These are phyloP conservation scores for Hydroisotoma schaefferi DNA, from an alignment of 2,888 invertebrate genomes.

Conservation along the genomic window DNA sequence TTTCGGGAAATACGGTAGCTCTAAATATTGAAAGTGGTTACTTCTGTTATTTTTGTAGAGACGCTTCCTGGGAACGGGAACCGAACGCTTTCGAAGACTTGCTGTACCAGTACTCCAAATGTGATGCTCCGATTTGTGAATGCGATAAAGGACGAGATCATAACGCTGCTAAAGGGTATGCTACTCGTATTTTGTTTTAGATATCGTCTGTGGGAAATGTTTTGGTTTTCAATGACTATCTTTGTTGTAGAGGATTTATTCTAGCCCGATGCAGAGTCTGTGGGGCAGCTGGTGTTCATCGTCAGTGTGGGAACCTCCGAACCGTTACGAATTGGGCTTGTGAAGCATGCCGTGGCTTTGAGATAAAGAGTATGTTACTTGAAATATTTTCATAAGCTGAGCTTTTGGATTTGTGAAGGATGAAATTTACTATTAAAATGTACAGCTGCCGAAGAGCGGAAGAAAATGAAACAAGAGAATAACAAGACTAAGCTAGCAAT, in stretches of 20 bases:
- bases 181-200: slow-evolving; percentile 15
- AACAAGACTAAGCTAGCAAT: neutral
- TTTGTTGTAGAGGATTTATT: slow-evolving; percentile 55
- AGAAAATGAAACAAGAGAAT: neutral
- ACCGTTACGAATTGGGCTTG: slow-evolving; percentile 55
- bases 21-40: neutral
- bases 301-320: slow-evolving; percentile 54
- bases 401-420: too few relatives aligned
- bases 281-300: slow-evolving; percentile 59
- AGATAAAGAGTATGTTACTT: slow-evolving; percentile 15
- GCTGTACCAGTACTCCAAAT: slow-evolving; percentile 61
- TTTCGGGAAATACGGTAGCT: too few relatives aligned
- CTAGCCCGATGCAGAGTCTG: slow-evolving; percentile 58
- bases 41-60: slow-evolving; percentile 56
- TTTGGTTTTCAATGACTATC: neutral
- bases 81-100: slow-evolving; percentile 73
- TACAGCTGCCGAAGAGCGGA: neutral
- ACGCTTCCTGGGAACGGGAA: slow-evolving; percentile 80
- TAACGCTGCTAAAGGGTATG: slow-evolving; percentile 53
- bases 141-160: slow-evolving; percentile 61
- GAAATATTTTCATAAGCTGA: too few relatives aligned
- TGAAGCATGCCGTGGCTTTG: slow-evolving; percentile 51
- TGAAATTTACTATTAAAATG: too few relatives aligned
- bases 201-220: neutral
- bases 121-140: slow-evolving; percentile 61